A percentile compares a stretch with the other conserved stretches of the same genome.
phyloP scores from a whole-genome alignment of 2,797 vertebrate species.

The Threskiornis aethiopicus region DNA sequence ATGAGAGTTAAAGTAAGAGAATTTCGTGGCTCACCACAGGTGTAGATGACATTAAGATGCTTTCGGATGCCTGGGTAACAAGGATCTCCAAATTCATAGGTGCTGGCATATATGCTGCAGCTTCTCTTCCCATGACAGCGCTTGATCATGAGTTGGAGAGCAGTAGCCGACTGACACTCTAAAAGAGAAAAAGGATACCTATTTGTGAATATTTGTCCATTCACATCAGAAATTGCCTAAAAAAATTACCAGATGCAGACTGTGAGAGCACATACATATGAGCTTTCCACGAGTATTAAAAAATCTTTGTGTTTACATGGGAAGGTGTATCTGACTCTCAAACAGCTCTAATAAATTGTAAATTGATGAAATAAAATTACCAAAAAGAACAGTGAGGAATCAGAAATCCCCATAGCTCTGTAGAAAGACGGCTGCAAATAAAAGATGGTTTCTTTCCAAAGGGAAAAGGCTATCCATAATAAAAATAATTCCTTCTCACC shows the following conservation, averaged over 20 bases:
- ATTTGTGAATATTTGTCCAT: background rate
- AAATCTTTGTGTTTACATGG: background rate
- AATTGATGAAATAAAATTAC: background rate
- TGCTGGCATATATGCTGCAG: conserved; percentile 84
- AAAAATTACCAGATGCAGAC: background rate
- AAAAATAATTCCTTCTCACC: background rate
- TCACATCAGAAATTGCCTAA: background rate
- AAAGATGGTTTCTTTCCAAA: background rate
- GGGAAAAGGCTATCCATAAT: background rate
- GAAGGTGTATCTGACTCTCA: background rate
- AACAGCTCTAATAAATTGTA: background rate
- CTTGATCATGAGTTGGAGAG: conserved; percentile 82
- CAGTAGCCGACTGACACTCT: conserved; percentile 86
- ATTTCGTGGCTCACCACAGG: conserved; percentile 82
- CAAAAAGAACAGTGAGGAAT: background rate
- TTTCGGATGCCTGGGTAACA: conserved; percentile 89
- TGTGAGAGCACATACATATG: background rate
- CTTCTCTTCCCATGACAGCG: conserved; percentile 86
- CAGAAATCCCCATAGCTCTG: background rate
- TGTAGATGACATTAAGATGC: conserved; percentile 90
- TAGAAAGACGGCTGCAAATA: background rate
- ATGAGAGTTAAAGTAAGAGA: background rate
- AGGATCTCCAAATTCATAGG: conserved; percentile 87
- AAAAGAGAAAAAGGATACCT: background rate
- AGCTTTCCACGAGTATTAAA: background rate